phyloP scores from a whole-genome alignment of 2,113 vertebrate genomes.

The Strigops habroptila region DNA sequence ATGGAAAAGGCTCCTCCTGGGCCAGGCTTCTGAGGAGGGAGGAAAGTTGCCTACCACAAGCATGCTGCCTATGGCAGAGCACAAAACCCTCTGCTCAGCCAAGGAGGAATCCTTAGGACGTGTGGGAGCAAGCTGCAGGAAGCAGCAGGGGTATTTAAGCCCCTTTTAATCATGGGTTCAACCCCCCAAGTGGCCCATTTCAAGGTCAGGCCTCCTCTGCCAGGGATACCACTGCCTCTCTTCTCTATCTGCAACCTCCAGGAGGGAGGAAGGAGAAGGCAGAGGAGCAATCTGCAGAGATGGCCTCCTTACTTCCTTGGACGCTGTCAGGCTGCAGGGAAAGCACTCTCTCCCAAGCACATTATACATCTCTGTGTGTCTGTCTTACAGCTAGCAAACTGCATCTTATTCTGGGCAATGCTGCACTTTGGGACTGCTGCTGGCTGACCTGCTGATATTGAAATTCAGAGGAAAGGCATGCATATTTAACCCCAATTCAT shows the following conservation, averaged over 20 bases:
- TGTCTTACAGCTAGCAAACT: neutral
- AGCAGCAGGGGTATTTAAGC: neutral
- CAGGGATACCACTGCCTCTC: neutral
- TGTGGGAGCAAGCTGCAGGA: accelerated
- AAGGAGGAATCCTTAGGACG: neutral
- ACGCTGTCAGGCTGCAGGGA: neutral
- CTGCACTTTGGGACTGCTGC: neutral
- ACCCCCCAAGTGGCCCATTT: accelerated
- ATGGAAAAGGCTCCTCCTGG: neutral
- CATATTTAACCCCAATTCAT: slow-evolving; percentile 54
- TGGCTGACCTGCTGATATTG: neutral
- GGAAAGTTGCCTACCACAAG: neutral
- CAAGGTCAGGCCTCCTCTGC: neutral
- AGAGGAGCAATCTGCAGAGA: neutral
- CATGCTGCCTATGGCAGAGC: neutral
- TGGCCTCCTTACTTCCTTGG: neutral
- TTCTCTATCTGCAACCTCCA: neutral
- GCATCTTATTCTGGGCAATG: neutral
- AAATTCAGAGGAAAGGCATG: slow-evolving; percentile 3
- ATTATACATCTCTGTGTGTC: accelerated
- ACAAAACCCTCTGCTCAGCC: accelerated
- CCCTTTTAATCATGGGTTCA: neutral
- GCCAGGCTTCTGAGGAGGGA: neutral
- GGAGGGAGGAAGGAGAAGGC: neutral
- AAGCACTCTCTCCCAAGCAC: neutral